Base-by-base conservation (phyloP, 2,888 invertebrate species). In the Hirtodrosophila trivittata region DNA sequence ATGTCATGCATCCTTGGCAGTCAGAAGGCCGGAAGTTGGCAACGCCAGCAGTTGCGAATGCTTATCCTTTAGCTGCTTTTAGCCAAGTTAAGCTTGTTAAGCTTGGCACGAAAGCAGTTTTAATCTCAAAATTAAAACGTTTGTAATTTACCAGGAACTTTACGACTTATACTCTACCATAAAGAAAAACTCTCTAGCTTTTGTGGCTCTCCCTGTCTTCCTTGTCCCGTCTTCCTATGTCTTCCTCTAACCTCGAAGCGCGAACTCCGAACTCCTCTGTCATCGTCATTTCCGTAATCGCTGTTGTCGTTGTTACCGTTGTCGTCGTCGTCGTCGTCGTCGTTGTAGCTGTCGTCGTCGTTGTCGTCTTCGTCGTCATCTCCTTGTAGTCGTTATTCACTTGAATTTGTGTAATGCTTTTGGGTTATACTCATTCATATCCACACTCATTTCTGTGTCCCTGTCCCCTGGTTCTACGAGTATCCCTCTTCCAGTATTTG, bases 121-220 rank as follows among this genome's bases (percentile, higher is more conserved):
- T 87, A 85, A 86, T 86, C 85, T 86, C 68, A 77, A 87, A 86
- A 87, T 87, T 83, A 87, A 87, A 87, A 83, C 85, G 87, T 87
- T 87, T 87, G 81, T 85, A 73, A 83, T 85, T 86, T 86, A 76
- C 77, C 62, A 75, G 66, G 55, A 65, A 75, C 72, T 84, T 86
- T 83, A 83, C 84, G 86, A 86, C 75, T 73, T 63, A 73, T 77
- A 80, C 5, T 21, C 18, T 77, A 71, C 52, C 51, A 66, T 56
- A 66, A 65, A 42, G 49, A 50, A 58, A 57, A 70, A 54, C 42
- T 47, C 42, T 47, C 58, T 65, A 37, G 54, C 67, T 72, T 45
- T 57, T 45, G 49, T 55, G 39, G 25, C 32, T 54, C 13, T 49
- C 43, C 37, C 35, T 18, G 8, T 30, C 38, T 10, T n/a, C 30